Evolutionary conservation across 2,113 vertebrate species (phyloP).

Genomic region (Scopus umbretta): DNA sequence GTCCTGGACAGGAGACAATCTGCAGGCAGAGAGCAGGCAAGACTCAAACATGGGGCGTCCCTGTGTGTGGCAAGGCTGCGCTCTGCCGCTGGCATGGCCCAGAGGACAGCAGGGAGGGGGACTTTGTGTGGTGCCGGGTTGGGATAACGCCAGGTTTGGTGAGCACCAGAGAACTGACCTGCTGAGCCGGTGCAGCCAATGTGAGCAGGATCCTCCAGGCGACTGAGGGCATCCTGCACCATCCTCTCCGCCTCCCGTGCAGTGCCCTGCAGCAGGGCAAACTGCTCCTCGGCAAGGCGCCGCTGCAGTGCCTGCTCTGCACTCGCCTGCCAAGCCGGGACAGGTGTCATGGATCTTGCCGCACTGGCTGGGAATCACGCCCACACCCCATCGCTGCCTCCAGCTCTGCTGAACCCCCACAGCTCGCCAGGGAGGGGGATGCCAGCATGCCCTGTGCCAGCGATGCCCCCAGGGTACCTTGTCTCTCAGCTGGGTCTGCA

Average conservation of each 20-base stretch:
- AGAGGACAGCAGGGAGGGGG: not conserved
- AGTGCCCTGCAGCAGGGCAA: conserved; percentile 71
- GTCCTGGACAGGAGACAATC: conserved; percentile 91
- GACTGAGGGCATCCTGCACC: conserved; percentile 83
- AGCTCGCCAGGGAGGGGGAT: not conserved
- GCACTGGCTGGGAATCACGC: fast-evolving
- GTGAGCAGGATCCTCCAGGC: conserved; percentile 85
- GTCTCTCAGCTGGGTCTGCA: conserved; percentile 80
- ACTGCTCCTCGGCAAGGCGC: conserved; percentile 74
- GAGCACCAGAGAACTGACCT: conserved; percentile 59
- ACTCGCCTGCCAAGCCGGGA: conserved; percentile 73
- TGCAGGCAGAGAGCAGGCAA: conserved; percentile 45
- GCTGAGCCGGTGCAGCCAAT: conserved; percentile 87
- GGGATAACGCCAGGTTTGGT: fast-evolving
- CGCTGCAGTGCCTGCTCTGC: conserved; percentile 67
- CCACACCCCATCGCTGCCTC: fast-evolving
- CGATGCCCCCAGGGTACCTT: conserved; percentile 59
- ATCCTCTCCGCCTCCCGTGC: conserved; percentile 78
- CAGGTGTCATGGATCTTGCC: fast-evolving
- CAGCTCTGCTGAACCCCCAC: fast-evolving
- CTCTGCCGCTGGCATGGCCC: fast-evolving
- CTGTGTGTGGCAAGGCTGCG: not conserved
- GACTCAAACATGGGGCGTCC: not conserved
- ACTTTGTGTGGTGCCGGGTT: fast-evolving
- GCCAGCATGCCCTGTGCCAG: fast-evolving